phyloP scores from a whole-genome alignment of 2,888 invertebrate genomes.

The Amphimallon solstitiale region DNA sequence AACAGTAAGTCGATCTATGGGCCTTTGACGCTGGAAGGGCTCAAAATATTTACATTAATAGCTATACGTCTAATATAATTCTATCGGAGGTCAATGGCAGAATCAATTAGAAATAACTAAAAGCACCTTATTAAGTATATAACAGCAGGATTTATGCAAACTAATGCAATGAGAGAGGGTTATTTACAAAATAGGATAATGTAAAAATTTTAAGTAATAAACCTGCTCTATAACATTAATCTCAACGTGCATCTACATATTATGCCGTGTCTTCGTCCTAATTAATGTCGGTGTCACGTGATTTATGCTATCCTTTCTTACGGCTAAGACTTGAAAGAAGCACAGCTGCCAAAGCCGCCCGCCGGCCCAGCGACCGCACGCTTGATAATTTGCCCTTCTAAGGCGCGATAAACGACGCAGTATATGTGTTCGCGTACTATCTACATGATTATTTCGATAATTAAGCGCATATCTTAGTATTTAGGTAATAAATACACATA shows the following conservation, averaged over 20 bases:
- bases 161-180: conserved; percentile 35
- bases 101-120: too few species aligned
- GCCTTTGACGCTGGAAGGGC: too few species aligned
- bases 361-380: conserved; percentile 39
- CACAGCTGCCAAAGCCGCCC: conserved; percentile 37
- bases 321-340: conserved; percentile 43
- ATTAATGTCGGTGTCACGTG: conserved; percentile 61
- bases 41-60: too few species aligned
- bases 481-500: too few species aligned
- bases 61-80: too few species aligned
- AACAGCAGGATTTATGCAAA: background rate
- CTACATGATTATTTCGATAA: conserved; percentile 42
- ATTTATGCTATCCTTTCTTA: conserved; percentile 59
- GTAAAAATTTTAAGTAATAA: conserved; percentile 51
- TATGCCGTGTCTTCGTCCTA: conserved; percentile 60
- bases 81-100: too few species aligned
- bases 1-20: too few species aligned
- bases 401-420: conserved; percentile 41
- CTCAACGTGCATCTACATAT: conserved; percentile 61
- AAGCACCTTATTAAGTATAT: too few species aligned
- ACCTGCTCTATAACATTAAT: conserved; percentile 55
- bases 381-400: conserved; percentile 51
- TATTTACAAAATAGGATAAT: conserved; percentile 38
- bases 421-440: conserved; percentile 35
- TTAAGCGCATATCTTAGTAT: conserved; percentile 37